Evolutionary conservation across 2,113 vertebrate species (phyloP), one percentile per base, ranked within the genome.

Genomic region (Sander vitreus): DNA sequence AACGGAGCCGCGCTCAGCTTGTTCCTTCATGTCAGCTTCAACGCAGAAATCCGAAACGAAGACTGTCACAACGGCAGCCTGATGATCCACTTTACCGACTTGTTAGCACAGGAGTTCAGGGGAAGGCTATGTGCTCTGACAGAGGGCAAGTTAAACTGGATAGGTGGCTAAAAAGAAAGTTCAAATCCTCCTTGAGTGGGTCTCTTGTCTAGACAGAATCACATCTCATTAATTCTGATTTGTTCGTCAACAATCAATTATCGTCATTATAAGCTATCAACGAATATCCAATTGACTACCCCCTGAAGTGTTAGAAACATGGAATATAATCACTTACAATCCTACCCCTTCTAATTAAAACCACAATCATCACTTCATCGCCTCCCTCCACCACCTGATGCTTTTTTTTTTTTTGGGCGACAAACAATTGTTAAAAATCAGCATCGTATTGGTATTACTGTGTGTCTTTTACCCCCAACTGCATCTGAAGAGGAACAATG

Each of bases 161-260:
- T 15, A 8, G 3, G 45, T 18, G 48, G 19, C 18, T 27, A 6
- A 54, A 64, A 27, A 63, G 33, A 63, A 16, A 66, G 78, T 62
- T 39, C 5, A 72, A 79, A 39, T 21, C 10, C 5, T 5, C 7
- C 21, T 51, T 36, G 15, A 6, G 11, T 27, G 3, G 3, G 8
- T 15, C 5, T 78, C 12, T 23, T 27, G 50, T 70, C 30, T 75
- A 21, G 50, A 68, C 45, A 50, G 58, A 78, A 54, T 53, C 5
- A 3, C 33, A 23, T 73, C 72, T 76, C 39, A 83, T 81, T 81
- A 66, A 73, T 30, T 70, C 73, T 66, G 66, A 76, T 62, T 80
- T 23, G 62, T 66, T 81, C 73, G 72, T 83, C 72, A 82, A 76
- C 76, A 60, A 72, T 83, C 43, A 74, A 84, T 84, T 83, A 82